Percentiles rank a stretch among this genome's conserved stretches.
These are phyloP conservation scores for Aphelinus certus DNA, from an alignment of 1,140 invertebrate genomes.

Conservation along the genomic window DNA sequence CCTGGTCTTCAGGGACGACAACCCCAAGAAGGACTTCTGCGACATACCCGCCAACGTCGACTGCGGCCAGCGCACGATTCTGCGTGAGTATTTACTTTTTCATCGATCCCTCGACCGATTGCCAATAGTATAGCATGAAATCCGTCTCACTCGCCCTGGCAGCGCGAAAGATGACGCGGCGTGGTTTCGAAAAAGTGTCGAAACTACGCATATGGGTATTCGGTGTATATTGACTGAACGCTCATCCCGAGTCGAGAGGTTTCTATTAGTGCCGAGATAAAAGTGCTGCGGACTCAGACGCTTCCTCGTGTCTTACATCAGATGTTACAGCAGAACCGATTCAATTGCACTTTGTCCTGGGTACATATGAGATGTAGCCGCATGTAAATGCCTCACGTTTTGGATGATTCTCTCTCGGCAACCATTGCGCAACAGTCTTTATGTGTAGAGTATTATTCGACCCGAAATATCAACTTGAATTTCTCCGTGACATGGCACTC, in stretches of 20 bases:
- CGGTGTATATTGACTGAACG: too few species aligned
- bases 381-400: background rate
- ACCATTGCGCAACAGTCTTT: background rate
- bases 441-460: too few species aligned
- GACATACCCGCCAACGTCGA: conserved; percentile 84
- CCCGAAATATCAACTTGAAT: too few species aligned
- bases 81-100: conserved; percentile 73
- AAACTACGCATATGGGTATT: too few species aligned
- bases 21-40: conserved; percentile 78
- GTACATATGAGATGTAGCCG: background rate
- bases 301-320: conserved; percentile 28
- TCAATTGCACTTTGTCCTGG: too few species aligned
- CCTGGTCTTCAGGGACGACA: conserved; percentile 80
- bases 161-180: background rate
- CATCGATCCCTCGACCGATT: too few species aligned
- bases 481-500: too few species aligned
- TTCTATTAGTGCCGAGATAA: too few species aligned
- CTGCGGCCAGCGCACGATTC: conserved; percentile 76
- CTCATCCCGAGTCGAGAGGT: too few species aligned
- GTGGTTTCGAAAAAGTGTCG: background rate
- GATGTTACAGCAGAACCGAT: background rate
- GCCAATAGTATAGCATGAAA: background rate
- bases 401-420: background rate
- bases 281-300: background rate
- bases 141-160: background rate